A percentile compares a stretch with the other conserved stretches of the same genome.
Evolutionary conservation across 2,888 invertebrate species (phyloP).

Genomic region (Drosophila hamatofila): DNA sequence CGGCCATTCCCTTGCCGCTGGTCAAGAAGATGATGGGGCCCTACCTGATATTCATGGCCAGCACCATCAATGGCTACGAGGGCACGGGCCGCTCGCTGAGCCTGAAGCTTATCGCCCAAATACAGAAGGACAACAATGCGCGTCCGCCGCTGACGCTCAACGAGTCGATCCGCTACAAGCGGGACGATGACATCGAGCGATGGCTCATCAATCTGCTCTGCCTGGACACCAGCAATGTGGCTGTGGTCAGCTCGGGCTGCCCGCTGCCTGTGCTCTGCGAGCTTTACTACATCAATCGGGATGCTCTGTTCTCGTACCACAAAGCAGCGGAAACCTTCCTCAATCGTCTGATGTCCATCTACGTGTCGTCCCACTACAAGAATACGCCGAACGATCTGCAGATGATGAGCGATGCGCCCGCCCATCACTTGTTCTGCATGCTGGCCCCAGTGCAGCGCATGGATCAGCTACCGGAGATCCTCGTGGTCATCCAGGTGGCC

Average conservation of each 20-base stretch:
- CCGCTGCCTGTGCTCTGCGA: constrained; percentile 96
- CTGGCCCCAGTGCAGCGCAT: constrained; percentile 93
- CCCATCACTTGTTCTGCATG: constrained; percentile 98
- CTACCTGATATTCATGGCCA: constrained; percentile 97
- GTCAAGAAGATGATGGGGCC: constrained; percentile 96
- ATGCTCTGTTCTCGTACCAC: constrained; percentile 98
- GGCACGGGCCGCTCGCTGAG: constrained; percentile 98
- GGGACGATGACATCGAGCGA: constrained; percentile 93
- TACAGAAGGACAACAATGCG: constrained; percentile 88
- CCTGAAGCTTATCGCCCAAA: constrained; percentile 96
- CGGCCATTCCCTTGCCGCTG: constrained; percentile 97
- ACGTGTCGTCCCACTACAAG: constrained; percentile 99
- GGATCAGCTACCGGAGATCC: constrained; percentile 93
- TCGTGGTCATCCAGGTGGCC: constrained; percentile 95
- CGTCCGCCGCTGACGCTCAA: constrained; percentile 89
- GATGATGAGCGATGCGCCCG: constrained; percentile 99
- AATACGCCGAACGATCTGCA: constrained; percentile 99
- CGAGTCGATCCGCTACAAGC: constrained; percentile 97
- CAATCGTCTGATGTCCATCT: constrained; percentile 95
- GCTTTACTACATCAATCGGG: constrained; percentile 94
- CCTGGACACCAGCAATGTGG: constrained; percentile 91
- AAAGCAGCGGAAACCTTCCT: constrained; percentile 96
- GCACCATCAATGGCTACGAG: constrained; percentile 99
- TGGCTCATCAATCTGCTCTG: constrained; percentile 97
- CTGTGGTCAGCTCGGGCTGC: constrained; percentile 90